These are phyloP conservation scores for Atlantisia rogersi DNA, from an alignment of 2,113 vertebrate genomes.

Conservation along the genomic window DNA sequence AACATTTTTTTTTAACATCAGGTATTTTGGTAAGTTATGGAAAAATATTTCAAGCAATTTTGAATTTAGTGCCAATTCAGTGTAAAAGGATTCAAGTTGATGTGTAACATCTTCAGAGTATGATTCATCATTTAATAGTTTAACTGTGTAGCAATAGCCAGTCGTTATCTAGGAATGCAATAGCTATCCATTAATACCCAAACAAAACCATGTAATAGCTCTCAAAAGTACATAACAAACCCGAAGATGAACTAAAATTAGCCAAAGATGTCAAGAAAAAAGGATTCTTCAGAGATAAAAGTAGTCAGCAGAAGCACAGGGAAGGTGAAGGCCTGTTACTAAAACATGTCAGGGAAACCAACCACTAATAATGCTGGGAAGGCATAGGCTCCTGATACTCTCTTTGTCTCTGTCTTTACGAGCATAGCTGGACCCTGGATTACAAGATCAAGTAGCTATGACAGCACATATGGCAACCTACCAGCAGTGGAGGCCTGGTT, in stretches of 20 bases:
- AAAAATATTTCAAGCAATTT: not conserved
- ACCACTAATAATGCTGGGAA: not conserved
- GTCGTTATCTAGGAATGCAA: not conserved
- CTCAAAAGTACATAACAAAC: not conserved
- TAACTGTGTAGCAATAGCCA: not conserved
- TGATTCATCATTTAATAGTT: not conserved
- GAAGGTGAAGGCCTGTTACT: not conserved
- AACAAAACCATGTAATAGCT: not conserved
- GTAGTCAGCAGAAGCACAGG: not conserved
- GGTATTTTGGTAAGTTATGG: not conserved
- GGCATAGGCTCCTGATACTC: not conserved
- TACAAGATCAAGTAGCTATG: not conserved
- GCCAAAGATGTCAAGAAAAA: not conserved
- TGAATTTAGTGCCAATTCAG: not conserved
- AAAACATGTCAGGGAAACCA: not conserved
- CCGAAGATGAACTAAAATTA: not conserved
- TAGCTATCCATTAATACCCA: not conserved
- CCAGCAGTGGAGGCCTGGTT: not conserved
- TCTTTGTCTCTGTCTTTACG: not conserved
- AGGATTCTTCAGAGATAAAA: not conserved
- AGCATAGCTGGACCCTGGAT: not conserved
- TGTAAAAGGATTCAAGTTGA: not conserved
- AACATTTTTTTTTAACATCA: not conserved
- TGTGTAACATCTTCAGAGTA: not conserved
- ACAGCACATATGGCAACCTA: fast-evolving